Evolutionary conservation across 2,888 invertebrate species (phyloP).

Genomic region (Drosophila nr. perissopoda): DNA sequence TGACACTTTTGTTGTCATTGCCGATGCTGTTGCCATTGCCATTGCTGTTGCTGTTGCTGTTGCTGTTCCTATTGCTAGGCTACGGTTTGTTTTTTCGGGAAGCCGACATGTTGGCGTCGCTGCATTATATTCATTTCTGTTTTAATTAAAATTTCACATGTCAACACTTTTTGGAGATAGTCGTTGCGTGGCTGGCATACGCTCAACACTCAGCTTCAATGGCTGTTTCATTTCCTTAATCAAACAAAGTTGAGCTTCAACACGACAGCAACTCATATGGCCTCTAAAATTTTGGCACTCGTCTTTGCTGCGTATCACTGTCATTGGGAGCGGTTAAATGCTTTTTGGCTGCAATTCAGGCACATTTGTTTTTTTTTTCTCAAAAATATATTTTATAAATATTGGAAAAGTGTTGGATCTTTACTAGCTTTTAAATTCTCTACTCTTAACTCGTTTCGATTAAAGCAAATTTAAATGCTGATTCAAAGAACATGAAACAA

Average conservation of each 20-base stretch:
- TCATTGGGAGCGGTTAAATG: conserved; percentile 32
- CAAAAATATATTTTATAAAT: not conserved
- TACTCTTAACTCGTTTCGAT: not conserved
- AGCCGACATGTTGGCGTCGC: conserved; percentile 19
- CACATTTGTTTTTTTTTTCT: conserved; percentile 12
- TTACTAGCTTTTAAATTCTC: not conserved
- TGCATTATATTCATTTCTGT: conserved; percentile 59
- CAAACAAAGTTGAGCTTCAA: conserved; percentile 18
- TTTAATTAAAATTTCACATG: conserved; percentile 81
- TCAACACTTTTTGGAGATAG: conserved; percentile 69
- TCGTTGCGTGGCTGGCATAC: conserved; percentile 12
- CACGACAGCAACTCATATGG: not conserved
- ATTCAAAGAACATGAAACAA: not conserved
- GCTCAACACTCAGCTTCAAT: conserved; percentile 14
- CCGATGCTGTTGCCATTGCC: conserved; percentile 2
- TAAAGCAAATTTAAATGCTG: not conserved
- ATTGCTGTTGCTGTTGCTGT: conserved; percentile 12
- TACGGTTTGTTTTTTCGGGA: conserved; percentile 25
- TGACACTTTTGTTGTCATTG: conserved; percentile 55
- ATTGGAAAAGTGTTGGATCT: not conserved
- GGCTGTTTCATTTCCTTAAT: conserved; percentile 62
- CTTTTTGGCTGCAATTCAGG: conserved; percentile 27
- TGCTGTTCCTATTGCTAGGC: conserved; percentile 24
- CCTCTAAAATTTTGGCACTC: conserved; percentile 31
- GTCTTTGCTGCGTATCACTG: conserved; percentile 13